Base-by-base conservation (phyloP, 2,888 invertebrate genomes). In the Erebia palarica region DNA sequence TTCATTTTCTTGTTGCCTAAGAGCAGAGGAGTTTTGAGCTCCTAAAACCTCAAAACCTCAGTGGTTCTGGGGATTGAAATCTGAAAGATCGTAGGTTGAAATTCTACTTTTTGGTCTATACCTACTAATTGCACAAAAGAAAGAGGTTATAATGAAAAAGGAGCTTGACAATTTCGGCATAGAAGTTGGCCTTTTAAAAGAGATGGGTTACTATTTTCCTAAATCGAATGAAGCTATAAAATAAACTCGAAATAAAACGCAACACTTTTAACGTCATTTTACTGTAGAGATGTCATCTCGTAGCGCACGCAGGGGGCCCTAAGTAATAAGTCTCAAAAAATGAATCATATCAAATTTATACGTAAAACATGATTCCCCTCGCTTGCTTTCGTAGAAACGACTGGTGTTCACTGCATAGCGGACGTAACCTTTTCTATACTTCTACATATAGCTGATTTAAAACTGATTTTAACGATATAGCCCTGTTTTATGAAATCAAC, bases 291-390 rank as follows among this genome's bases (percentile, higher is more conserved):
- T 36, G 21, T 65, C 53, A 60, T 68, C 57, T 51, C 64, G 57
- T 51, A 71, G 68, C 68, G 71, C 65, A 68, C 65, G 75, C 44
- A 55, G 74, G 70, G 86, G 83, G 89, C 82, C 63, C 70, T 75
- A 74, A 71, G 73, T 63, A 70, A 70, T 78, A 81, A 78, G 79
- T 80, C 77, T 81, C 74, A 78, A 84, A 88, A 85, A 85, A 71
- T 67, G 61, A 87, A 91, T 92, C 92, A 92, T 92, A 92, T 92
- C 92, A 92, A 90, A 86, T 89, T 91, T 91, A 92, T 92, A 92
- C 92, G 92, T 92, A 92, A 91, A 78, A 78, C 78, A 81, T 82
- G 73, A 77, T 83, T 85, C 78, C 78, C 81, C 82, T 83, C 86
- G 89, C 89, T 88, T 88, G 89, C 90, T 90, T 89, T 86, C 78